These are phyloP conservation scores for Pterostichus madidus DNA, from an alignment of 2,888 invertebrate species.

Conservation along the genomic window DNA sequence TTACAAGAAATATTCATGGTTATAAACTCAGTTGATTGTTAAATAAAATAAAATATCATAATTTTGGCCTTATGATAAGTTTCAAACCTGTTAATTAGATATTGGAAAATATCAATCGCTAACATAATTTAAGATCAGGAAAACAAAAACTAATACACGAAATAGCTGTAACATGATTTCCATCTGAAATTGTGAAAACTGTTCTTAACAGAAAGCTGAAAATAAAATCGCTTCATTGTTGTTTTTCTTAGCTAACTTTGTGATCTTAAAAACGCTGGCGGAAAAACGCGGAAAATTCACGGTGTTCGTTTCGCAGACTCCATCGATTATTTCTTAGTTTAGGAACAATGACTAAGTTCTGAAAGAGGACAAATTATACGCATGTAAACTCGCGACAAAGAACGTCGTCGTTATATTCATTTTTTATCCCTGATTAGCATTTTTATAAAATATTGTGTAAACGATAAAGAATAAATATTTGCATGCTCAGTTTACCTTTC, in stretches of 20 bases:
- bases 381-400: constrained; percentile 29
- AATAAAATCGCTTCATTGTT: constrained; percentile 19
- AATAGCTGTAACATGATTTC: constrained; percentile 10
- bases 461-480: constrained; percentile 33
- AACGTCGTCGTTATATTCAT: neutral
- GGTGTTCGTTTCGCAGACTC: constrained; percentile 12
- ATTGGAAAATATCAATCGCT: too few species aligned
- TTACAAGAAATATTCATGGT: too few species aligned
- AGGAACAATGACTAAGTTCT: constrained; percentile 29
- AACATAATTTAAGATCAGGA: too few species aligned
- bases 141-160: neutral
- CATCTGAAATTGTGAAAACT: neutral
- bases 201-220: neutral
- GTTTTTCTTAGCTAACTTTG: constrained; percentile 27
- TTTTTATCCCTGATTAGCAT: constrained; percentile 41
- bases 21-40: too few species aligned
- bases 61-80: too few species aligned
- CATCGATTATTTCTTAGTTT: constrained; percentile 27
- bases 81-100: too few species aligned
- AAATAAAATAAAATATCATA: too few species aligned
- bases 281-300: constrained; percentile 18
- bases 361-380: constrained; percentile 35
- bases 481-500: constrained; percentile 4
- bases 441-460: constrained; percentile 41
- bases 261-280: constrained; percentile 14